Evolutionary conservation across 2,888 invertebrate genomes (phyloP).

Genomic region (Altica lythri): DNA sequence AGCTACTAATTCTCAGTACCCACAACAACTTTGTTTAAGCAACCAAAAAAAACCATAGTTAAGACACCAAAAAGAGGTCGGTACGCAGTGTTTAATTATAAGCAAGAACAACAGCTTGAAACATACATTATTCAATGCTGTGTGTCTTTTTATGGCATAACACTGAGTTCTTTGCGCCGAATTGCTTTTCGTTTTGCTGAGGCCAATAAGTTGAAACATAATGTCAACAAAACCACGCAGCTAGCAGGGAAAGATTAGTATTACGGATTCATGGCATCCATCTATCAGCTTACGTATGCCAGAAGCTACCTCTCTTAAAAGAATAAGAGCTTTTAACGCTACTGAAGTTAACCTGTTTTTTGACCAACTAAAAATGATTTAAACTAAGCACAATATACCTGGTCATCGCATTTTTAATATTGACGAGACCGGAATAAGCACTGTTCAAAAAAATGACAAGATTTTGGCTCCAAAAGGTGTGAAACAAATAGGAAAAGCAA

Average conservation of each 20-base stretch:
- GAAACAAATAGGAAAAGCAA: neutral
- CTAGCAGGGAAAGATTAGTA: slow-evolving; percentile 3
- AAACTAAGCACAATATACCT: too few relatives aligned
- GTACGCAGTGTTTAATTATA: too few relatives aligned
- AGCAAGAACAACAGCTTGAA: too few relatives aligned
- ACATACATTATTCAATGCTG: neutral
- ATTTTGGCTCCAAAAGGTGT: slow-evolving; percentile 1
- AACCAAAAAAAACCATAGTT: too few relatives aligned
- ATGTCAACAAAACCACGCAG: neutral
- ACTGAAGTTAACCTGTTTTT: neutral
- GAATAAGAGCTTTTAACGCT: neutral
- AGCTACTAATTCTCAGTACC: too few relatives aligned
- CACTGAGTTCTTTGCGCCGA: neutral
- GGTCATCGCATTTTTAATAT: too few relatives aligned
- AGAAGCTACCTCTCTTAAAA: neutral
- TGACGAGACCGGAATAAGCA: too few relatives aligned
- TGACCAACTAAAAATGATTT: neutral
- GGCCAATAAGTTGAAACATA: neutral
- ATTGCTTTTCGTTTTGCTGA: neutral
- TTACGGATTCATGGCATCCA: slow-evolving; percentile 2
- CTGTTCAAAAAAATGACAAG: neutral
- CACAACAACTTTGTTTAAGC: too few relatives aligned
- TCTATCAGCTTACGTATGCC: neutral
- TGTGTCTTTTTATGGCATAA: slow-evolving; percentile 6
- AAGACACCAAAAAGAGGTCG: too few relatives aligned